Percentiles rank a stretch among this genome's conserved stretches.
Evolutionary conservation across 2,888 invertebrate species (phyloP).

Genomic region (Ennomos quercinarius): DNA sequence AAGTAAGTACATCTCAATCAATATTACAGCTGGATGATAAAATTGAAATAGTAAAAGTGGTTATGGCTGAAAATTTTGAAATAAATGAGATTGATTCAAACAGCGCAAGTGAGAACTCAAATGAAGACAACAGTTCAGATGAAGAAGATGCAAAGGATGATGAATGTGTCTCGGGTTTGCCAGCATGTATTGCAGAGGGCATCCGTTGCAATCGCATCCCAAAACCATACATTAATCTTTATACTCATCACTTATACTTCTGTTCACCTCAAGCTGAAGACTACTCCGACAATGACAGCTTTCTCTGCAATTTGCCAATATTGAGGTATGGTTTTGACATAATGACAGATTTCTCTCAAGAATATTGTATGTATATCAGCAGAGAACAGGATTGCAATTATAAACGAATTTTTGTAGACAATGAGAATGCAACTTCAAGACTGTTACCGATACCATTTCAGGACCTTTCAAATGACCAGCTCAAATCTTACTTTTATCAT

Average conservation of each 20-base stretch:
- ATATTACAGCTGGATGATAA: conserved; percentile 14
- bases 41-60: conserved; percentile 13
- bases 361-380: conserved; percentile 67
- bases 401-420: conserved; percentile 58
- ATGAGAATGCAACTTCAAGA: conserved; percentile 55
- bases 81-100: conserved; percentile 40
- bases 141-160: conserved; percentile 41
- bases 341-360: conserved; percentile 68
- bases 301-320: conserved; percentile 86
- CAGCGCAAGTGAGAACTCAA: conserved; percentile 47
- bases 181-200: conserved; percentile 88
- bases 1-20: conserved; percentile 29
- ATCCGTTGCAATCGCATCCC: conserved; percentile 87
- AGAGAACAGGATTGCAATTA: conserved; percentile 65
- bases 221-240: conserved; percentile 88
- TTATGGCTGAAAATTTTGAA: conserved; percentile 30
- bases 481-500: conserved; percentile 71
- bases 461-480: conserved; percentile 58
- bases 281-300: conserved; percentile 85
- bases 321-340: conserved; percentile 85
- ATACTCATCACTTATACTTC: conserved; percentile 87
- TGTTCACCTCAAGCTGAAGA: conserved; percentile 91
- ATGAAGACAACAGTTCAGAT: conserved; percentile 39
- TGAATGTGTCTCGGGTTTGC: conserved; percentile 62
- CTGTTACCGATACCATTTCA: conserved; percentile 52